phyloP scores from a whole-genome alignment of 2,797 vertebrate species.

The Bradypodion pumilum region DNA sequence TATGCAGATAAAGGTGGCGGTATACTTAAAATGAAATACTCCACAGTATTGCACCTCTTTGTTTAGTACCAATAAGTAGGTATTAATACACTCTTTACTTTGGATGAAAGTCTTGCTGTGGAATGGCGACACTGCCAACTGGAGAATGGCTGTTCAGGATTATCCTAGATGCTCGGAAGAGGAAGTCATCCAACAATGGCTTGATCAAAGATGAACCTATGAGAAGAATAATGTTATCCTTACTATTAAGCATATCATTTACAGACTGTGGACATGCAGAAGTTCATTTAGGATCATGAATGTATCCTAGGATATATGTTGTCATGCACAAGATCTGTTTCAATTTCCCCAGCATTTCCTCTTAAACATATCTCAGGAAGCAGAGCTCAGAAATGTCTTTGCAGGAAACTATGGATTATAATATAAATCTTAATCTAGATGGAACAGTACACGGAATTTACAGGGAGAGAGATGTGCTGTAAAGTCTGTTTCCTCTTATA shows the following conservation, averaged over 20 bases:
- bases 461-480: too few relatives aligned
- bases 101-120: constrained; percentile 96
- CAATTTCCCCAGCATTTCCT: not conserved
- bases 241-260: constrained; percentile 3
- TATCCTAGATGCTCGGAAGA: constrained; percentile 98
- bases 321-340: not conserved
- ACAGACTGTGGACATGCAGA: not conserved
- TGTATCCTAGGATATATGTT: not conserved
- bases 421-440: not conserved
- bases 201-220: constrained; percentile 96
- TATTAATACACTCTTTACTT: constrained; percentile 80
- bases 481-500: too few relatives aligned
- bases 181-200: constrained; percentile 96
- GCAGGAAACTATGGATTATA: not conserved
- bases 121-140: constrained; percentile 87
- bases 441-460: too few relatives aligned
- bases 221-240: constrained; percentile 61
- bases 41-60: fast-evolving
- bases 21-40: not conserved
- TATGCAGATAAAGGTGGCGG: not conserved
- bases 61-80: not conserved
- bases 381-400: not conserved
- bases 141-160: constrained; percentile 97
- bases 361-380: not conserved
- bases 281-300: not conserved